Evolutionary conservation across 2,797 vertebrate genomes (phyloP).

Genomic region (Poliocrania exsul): DNA sequence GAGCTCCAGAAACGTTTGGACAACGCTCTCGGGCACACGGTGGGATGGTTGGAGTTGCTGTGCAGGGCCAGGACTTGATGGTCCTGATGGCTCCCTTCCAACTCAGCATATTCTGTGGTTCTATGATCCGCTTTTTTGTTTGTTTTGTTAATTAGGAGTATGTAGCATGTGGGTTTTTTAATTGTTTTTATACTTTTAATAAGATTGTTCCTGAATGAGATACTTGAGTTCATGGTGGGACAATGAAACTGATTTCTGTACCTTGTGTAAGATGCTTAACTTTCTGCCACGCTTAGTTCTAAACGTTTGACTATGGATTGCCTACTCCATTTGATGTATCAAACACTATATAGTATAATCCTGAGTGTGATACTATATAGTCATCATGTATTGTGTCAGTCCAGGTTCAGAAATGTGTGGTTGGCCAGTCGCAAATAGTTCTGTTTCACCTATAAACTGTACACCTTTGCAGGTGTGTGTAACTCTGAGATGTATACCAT

Average conservation of each 20-base stretch:
- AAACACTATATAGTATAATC: slow-evolving; percentile 54
- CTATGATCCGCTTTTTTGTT: neutral
- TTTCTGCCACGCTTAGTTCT: slow-evolving; percentile 73
- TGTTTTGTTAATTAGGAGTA: slow-evolving; percentile 16
- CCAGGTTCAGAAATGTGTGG: slow-evolving; percentile 76
- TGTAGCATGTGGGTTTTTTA: slow-evolving; percentile 46
- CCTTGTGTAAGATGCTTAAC: slow-evolving; percentile 58
- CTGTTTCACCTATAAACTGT: slow-evolving; percentile 78
- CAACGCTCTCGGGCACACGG: neutral
- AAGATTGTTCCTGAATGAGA: slow-evolving; percentile 67
- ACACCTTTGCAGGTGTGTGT: slow-evolving; percentile 72
- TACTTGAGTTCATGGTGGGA: slow-evolving; percentile 56
- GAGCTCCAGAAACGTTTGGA: neutral
- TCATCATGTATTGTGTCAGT: slow-evolving; percentile 72
- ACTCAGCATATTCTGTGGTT: neutral
- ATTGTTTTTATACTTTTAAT: slow-evolving; percentile 65
- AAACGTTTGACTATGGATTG: slow-evolving; percentile 73
- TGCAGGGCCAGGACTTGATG: neutral
- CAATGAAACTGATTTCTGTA: slow-evolving; percentile 60
- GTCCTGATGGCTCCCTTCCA: neutral
- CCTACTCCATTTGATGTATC: slow-evolving; percentile 76
- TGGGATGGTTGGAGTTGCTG: neutral
- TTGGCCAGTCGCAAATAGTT: slow-evolving; percentile 78
- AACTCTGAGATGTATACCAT: slow-evolving; percentile 76
- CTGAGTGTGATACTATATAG: slow-evolving; percentile 40